Percentiles rank a stretch among this genome's conserved stretches.
These are phyloP conservation scores for Theristus sp. DNA, from an alignment of 2,888 invertebrate species.

Conservation along the genomic window DNA sequence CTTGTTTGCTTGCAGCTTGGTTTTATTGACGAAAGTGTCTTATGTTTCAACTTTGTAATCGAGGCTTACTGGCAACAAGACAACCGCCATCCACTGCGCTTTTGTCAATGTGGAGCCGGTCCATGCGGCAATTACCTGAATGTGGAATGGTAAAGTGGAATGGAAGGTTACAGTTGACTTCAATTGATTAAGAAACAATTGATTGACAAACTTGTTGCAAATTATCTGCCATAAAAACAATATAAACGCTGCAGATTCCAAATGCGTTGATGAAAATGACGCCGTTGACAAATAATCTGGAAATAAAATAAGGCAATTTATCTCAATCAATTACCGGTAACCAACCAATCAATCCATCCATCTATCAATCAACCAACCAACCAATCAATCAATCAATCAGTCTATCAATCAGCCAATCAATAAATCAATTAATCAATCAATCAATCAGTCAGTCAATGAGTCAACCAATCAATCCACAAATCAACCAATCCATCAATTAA, in stretches of 20 bases:
- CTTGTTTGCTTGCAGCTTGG: no score
- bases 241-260: conserved; percentile 88
- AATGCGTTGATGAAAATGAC: conserved; percentile 78
- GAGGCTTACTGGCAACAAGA: conserved; percentile 9
- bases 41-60: neutral
- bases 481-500: no score
- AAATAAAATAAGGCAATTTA: neutral
- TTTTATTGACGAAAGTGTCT: neutral
- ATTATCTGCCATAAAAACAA: conserved; percentile 63
- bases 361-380: no score
- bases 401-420: no score
- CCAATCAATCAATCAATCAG: no score
- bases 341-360: no score
- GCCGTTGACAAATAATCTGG: conserved; percentile 41
- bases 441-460: no score
- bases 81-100: conserved; percentile 22
- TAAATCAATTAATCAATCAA: no score
- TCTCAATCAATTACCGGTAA: neutral
- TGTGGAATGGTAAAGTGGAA: no score
- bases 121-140: conserved; percentile 19
- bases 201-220: conserved; percentile 14
- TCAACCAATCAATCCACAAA: no score
- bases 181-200: no score
- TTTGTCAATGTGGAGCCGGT: conserved; percentile 21
- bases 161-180: no score